Base-by-base conservation (phyloP, 2,113 vertebrate genomes). In the Illadopsis cleaveri region DNA sequence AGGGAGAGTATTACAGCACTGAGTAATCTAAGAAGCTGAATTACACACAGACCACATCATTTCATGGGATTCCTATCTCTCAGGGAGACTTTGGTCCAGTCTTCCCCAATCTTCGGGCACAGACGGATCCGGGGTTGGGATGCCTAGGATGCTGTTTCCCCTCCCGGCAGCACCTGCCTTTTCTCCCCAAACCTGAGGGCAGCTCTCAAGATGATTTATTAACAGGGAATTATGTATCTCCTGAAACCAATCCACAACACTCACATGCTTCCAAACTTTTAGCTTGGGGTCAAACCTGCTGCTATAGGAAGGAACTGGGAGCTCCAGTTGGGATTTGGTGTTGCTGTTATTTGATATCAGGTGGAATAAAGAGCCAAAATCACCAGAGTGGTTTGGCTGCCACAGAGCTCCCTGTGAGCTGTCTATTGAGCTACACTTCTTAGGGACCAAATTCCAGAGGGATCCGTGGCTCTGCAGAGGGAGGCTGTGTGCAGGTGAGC, bases 101-200 rank as follows among this genome's bases (percentile, higher is more conserved):
- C 23, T 48, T 40, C 17, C 64, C 54, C 5, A 22, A 4, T 33
- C 57, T 80, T 44, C 0, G 0, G 35, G 40, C 57, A 60, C 8
- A 4, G 66, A 40, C 0, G 0, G 64, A 56, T 33, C 68, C 0
- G 0, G n/a, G 19, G 15, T 37, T 18, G 6, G 38, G 77, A 64
- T 64, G 5, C 1, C 22, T 4, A 5, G 35, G 76, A 48, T 47
- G 71, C 66, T 27, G 44, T 19, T 86, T 58, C 16, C 44, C 33
- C 31, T 21, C 33, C 35, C 0, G 1, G 12, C 61, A 82, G 60
- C 45, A 73, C 16, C 27, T 9, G 15, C 30, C 38, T 66, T 31
- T 68, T 35, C 48, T 28, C 18, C 16, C 23, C 11, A 4, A n/a
- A 69, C 14, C 25, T 3, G 1, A 51, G 57, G 21, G 19, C 48